A percentile compares a stretch with the other conserved stretches of the same genome.
Evolutionary conservation across 2,888 invertebrate species (phyloP).

Genomic region (Scaptomyza tumidula): DNA sequence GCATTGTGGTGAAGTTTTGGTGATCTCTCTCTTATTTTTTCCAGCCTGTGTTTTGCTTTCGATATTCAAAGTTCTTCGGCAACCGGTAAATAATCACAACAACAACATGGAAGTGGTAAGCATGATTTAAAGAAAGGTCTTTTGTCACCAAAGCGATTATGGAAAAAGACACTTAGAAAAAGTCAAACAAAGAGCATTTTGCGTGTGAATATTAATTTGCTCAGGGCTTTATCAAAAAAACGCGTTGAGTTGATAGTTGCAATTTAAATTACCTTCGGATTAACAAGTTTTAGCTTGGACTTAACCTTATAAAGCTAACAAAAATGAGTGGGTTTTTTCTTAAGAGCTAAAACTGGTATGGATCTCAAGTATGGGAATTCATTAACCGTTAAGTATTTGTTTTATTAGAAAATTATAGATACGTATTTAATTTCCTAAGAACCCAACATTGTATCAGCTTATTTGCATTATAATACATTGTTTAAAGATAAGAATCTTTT

Average conservation of each 20-base stretch:
- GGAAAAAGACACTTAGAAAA: constrained; percentile 34
- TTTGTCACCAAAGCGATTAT: constrained; percentile 10
- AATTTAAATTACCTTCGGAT: constrained; percentile 10
- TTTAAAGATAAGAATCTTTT: constrained; percentile 27
- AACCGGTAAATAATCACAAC: constrained; percentile 18
- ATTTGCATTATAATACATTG: constrained; percentile 4
- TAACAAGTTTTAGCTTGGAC: background rate
- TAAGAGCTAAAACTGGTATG: too few species aligned
- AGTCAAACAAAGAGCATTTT: constrained; percentile 57
- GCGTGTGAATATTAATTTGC: constrained; percentile 13
- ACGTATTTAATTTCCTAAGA: too few species aligned
- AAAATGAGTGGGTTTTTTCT: too few species aligned
- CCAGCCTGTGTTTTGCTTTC: constrained; percentile 50
- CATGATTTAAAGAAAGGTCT: constrained; percentile 16
- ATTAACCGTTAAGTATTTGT: too few species aligned
- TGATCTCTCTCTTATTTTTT: constrained; percentile 14
- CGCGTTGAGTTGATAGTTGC: constrained; percentile 20
- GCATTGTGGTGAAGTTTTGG: constrained; percentile 28
- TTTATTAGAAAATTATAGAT: too few species aligned
- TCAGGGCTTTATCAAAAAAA: constrained; percentile 29
- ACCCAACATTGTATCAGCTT: too few species aligned
- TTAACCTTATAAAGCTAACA: background rate
- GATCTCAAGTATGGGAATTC: too few species aligned
- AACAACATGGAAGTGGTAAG: constrained; percentile 61
- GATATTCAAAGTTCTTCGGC: constrained; percentile 12